Evolutionary conservation across 2,888 invertebrate genomes (phyloP), one percentile per base, ranked within the genome.

Genomic region (Serripes groenlandicus): DNA sequence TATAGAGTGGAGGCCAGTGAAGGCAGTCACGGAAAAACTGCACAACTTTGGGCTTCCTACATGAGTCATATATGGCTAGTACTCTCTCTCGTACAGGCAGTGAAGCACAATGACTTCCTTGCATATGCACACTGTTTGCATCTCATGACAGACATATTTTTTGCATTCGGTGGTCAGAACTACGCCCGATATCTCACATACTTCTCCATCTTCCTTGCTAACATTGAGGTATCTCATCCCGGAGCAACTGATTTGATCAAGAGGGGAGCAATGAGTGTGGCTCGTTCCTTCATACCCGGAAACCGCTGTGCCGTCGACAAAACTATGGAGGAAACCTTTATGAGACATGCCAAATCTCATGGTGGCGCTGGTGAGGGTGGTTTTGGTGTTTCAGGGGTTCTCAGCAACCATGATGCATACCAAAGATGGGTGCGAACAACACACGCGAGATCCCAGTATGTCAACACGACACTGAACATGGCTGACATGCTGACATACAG

Each of bases 281-380:
- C 86, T 0, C 69, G 88, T 28, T 89, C 87, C 5, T 83, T 86
- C n/a, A 81, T 81, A 26, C 88, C 88, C 52, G 89, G 85, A 26
- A 82, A 78, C 75, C 28, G 80, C 3, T 88, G 83, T 73, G 80
- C 80, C 9, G 84, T 88, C 3, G 86, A 87, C 56, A 86, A 87
- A 68, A 86, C 83, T 7, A 81, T 86, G 70, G 83, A 85, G 35
- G 85, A 85, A 54, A 85, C 86, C 3, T 81, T 81, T 49, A 85
- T 81, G 78, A 78, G 54, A 58, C 78, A 78, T 34, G 66, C 78
- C 4, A 83, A 85, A 64, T 56, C 82, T 18, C 82, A 83, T 37
- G 75, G 86, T 26, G 84, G 81, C 18, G 42, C 85, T 52, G 82
- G 79, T n/a, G 28, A 78, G 21, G 58, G 76, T 62, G 83, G 78